phyloP scores from a whole-genome alignment of 2,888 invertebrate species.

The Physocephala rufipes region DNA sequence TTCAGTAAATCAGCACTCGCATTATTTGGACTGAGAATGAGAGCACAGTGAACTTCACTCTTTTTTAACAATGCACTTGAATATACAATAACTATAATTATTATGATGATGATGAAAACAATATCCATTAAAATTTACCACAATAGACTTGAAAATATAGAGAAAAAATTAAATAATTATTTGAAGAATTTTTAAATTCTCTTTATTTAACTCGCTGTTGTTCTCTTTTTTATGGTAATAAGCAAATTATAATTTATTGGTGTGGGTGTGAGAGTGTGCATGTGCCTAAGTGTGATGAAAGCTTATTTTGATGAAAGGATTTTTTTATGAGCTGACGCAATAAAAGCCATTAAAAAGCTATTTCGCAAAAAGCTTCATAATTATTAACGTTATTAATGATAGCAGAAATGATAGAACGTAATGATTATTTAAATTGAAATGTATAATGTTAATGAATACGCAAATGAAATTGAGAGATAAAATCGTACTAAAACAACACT shows the following conservation, averaged over 20 bases:
- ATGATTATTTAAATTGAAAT: slow-evolving; percentile 33
- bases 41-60: too few relatives aligned
- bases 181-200: too few relatives aligned
- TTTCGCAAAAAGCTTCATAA: neutral
- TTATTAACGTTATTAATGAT: neutral
- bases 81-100: too few relatives aligned
- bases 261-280: neutral
- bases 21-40: too few relatives aligned
- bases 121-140: too few relatives aligned
- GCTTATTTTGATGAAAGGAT: slow-evolving; percentile 40
- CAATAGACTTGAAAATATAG: too few relatives aligned
- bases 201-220: slow-evolving; percentile 11
- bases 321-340: slow-evolving; percentile 38
- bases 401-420: slow-evolving; percentile 9
- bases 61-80: too few relatives aligned
- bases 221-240: neutral
- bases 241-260: slow-evolving; percentile 3
- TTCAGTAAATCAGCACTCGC: too few relatives aligned
- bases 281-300: slow-evolving; percentile 37
- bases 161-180: too few relatives aligned
- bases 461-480: slow-evolving; percentile 31
- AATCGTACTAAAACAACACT: neutral
- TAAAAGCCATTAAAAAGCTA: neutral
- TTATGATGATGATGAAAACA: too few relatives aligned
- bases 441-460: slow-evolving; percentile 35